Evolutionary conservation across 2,113 vertebrate genomes (phyloP).

Genomic region (Argyrosomus japonicus): DNA sequence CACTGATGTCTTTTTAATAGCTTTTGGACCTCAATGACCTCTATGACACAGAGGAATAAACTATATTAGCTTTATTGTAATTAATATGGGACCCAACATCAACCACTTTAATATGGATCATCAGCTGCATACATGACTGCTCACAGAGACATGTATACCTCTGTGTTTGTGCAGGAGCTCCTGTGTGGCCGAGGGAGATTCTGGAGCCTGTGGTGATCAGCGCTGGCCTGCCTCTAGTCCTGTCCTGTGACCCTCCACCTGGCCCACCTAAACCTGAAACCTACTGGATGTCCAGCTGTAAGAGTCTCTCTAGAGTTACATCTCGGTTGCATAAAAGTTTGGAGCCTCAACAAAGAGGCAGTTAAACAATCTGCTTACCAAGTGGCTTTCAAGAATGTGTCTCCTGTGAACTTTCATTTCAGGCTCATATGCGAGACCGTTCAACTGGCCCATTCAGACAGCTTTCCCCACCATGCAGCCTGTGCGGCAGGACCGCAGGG

Average conservation of each 20-base stretch:
- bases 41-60: too few relatives aligned
- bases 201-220: slow-evolving; percentile 94
- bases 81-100: not conserved
- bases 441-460: slow-evolving; percentile 81
- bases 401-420: slow-evolving; percentile 7
- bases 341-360: not conserved
- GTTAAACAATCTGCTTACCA: not conserved
- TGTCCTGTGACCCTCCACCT: slow-evolving; percentile 93
- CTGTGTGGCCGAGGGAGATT: slow-evolving; percentile 95
- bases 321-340: not conserved
- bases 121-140: not conserved
- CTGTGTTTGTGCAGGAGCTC: slow-evolving; percentile 86
- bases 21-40: too few relatives aligned
- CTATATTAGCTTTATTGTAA: not conserved
- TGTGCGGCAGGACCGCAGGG: slow-evolving; percentile 92
- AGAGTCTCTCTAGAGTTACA: slow-evolving; percentile 40
- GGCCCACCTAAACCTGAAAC: slow-evolving; percentile 93
- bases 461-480: slow-evolving; percentile 89
- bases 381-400: not conserved
- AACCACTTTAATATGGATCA: not conserved
- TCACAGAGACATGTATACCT: not conserved
- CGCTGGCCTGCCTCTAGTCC: slow-evolving; percentile 89
- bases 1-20: too few relatives aligned
- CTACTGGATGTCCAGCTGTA: slow-evolving; percentile 99
- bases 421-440: slow-evolving; percentile 81